These are phyloP conservation scores for Polypedilum pembai DNA, from an alignment of 1,140 invertebrate species.

Conservation along the genomic window DNA sequence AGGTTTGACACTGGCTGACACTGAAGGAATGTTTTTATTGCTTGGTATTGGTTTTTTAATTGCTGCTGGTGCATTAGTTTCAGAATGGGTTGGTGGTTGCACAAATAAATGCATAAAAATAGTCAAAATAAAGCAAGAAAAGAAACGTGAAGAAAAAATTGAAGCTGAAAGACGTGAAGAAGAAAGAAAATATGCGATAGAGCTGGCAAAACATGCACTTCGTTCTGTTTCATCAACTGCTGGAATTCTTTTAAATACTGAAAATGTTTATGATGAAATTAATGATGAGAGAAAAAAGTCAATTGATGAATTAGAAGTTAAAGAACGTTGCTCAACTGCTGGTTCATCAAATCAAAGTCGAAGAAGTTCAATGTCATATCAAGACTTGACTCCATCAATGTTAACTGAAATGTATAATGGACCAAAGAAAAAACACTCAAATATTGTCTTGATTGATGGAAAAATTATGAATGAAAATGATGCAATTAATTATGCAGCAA, in stretches of 20 bases:
- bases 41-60: conserved; percentile 57
- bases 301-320: background rate
- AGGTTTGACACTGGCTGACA: conserved; percentile 61
- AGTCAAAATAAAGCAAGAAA: conserved; percentile 32
- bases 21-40: conserved; percentile 69
- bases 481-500: background rate
- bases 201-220: background rate
- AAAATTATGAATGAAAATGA: conserved; percentile 5
- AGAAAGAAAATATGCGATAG: background rate
- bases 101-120: conserved; percentile 48
- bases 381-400: background rate
- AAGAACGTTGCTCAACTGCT: background rate
- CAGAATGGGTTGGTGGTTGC: conserved; percentile 58
- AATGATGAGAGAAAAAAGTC: background rate
- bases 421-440: background rate
- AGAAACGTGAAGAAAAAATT: background rate
- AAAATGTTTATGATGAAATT: background rate
- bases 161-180: background rate
- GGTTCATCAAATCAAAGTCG: background rate
- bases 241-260: background rate
- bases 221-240: background rate
- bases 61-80: conserved; percentile 49
- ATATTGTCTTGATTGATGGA: conserved; percentile 8
- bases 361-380: background rate
- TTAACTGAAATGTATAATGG: conserved; percentile 6